phyloP scores from a whole-genome alignment of 2,113 vertebrate species.

The Hydrochoerus hydrochaeris region DNA sequence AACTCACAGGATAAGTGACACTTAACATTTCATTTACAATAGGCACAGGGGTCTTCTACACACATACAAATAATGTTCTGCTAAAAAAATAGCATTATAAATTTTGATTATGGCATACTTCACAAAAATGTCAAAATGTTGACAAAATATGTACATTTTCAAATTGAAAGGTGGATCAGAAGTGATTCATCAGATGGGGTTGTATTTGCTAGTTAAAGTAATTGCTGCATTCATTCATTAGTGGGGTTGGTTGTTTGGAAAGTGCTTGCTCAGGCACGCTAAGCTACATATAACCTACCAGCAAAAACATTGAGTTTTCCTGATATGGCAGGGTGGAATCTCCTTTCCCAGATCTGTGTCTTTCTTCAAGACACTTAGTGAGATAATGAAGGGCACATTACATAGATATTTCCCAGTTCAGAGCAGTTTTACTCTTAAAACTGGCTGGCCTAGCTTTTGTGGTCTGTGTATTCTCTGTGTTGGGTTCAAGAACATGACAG shows the following conservation, averaged over 20 bases:
- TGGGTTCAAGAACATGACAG: background rate
- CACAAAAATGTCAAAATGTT: background rate
- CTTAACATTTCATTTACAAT: background rate
- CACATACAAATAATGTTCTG: background rate
- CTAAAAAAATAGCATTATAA: background rate
- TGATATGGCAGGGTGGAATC: background rate
- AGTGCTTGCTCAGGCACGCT: background rate
- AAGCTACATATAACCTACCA: background rate
- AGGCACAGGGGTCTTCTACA: slow-evolving; percentile 27
- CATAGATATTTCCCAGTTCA: background rate
- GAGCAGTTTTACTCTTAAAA: background rate
- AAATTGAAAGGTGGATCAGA: background rate
- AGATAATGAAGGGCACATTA: background rate
- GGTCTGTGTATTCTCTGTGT: background rate
- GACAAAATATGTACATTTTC: background rate
- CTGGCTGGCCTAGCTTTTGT: background rate
- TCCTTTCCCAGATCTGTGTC: background rate
- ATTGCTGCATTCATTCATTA: background rate
- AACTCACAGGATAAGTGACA: background rate
- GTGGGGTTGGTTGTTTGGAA: slow-evolving; percentile 21
- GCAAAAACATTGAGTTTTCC: background rate
- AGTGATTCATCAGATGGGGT: background rate
- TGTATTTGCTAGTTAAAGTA: background rate
- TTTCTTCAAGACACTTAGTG: background rate
- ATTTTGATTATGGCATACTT: background rate